Conservation (phyloP, 1,140 invertebrate genomes). For the Danaus plexippus region DNA sequence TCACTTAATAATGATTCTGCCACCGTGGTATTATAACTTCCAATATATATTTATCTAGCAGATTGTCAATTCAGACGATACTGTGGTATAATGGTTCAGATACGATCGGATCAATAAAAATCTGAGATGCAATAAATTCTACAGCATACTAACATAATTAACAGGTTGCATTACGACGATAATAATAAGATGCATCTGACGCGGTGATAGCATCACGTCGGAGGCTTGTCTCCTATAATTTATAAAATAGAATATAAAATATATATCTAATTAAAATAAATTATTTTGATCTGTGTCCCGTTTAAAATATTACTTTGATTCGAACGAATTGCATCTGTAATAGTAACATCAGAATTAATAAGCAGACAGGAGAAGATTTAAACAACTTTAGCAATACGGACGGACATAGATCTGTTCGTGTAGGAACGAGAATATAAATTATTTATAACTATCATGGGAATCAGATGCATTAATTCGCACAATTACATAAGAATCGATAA, state of each 20-base stretch:
- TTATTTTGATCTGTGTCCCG: too few relatives aligned
- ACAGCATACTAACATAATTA: conserved; percentile 26
- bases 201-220: conserved; percentile 11
- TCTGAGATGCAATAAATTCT: conserved; percentile 26
- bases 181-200: conserved; percentile 24
- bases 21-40: neutral
- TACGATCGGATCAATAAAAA: conserved; percentile 21
- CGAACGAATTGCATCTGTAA: too few relatives aligned
- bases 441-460: conserved; percentile 16
- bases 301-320: too few relatives aligned
- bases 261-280: too few relatives aligned
- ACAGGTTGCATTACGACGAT: conserved; percentile 25
- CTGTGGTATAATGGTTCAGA: conserved; percentile 11
- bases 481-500: conserved; percentile 13
- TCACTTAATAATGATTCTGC: neutral
- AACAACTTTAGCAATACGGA: too few relatives aligned
- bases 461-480: conserved; percentile 16
- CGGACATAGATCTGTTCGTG: conserved; percentile 3
- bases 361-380: too few relatives aligned
- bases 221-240: too few relatives aligned
- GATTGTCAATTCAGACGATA: conserved; percentile 12
- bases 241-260: too few relatives aligned
- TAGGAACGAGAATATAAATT: conserved; percentile 17
- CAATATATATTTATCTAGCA: conserved; percentile 6
- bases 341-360: too few relatives aligned